Evolutionary conservation across 2,113 vertebrate species (phyloP).

Genomic region (Halcyon malimbica): DNA sequence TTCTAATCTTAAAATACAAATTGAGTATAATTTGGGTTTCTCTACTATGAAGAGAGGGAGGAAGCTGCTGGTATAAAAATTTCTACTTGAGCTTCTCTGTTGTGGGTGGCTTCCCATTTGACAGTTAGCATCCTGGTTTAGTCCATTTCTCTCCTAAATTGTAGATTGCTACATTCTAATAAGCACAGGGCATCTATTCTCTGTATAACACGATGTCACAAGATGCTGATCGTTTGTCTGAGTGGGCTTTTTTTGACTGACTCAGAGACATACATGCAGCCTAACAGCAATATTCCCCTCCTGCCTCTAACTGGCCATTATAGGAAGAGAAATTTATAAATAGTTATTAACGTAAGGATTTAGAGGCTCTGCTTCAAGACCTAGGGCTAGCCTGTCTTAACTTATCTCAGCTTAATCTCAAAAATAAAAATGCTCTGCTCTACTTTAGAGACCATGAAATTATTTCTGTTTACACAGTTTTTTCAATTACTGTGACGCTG

Average conservation of each 20-base stretch:
- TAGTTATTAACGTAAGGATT: constrained; percentile 38
- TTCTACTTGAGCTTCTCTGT: not conserved
- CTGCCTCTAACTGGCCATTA: not conserved
- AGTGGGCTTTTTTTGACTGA: not conserved
- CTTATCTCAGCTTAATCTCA: constrained; percentile 30
- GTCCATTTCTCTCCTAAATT: constrained; percentile 8
- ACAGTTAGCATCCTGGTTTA: not conserved
- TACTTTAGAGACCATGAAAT: not conserved
- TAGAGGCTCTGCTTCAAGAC: constrained; percentile 39
- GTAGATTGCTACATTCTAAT: not conserved
- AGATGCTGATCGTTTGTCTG: not conserved
- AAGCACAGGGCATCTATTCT: constrained; percentile 27
- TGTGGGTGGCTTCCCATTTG: not conserved
- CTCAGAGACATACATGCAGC: not conserved
- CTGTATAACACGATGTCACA: not conserved
- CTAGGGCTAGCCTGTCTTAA: not conserved
- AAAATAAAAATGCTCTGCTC: constrained; percentile 30
- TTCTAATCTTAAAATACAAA: not conserved
- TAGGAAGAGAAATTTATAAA: not conserved
- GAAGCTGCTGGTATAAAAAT: not conserved
- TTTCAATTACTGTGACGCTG: constrained; percentile 25
- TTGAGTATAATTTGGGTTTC: not conserved
- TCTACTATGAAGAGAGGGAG: constrained; percentile 1
- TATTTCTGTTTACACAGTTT: constrained; percentile 44
- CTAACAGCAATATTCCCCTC: not conserved